Percentiles rank a stretch among this genome's conserved stretches.
These are phyloP conservation scores for Lysandra coridon DNA, from an alignment of 2,888 invertebrate genomes.

Conservation along the genomic window DNA sequence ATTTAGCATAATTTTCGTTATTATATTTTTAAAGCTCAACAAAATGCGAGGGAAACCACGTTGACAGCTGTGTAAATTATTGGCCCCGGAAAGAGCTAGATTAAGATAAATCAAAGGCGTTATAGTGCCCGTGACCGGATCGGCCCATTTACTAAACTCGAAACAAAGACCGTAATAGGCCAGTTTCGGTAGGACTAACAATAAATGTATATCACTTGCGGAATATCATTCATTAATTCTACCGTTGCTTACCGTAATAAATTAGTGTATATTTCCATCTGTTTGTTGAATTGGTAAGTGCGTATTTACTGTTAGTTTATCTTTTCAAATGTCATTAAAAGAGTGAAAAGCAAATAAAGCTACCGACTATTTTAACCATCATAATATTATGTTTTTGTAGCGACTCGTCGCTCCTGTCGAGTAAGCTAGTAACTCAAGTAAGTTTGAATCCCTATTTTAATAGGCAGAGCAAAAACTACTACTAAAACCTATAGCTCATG, in stretches of 20 bases:
- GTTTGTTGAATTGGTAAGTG: background rate
- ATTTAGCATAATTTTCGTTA: background rate
- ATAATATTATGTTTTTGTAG: no score
- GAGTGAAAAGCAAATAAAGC: no score
- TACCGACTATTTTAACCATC: no score
- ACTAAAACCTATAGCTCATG: no score
- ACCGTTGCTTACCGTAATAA: background rate
- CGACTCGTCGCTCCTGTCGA: no score
- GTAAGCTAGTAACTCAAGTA: no score
- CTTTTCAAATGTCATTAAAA: background rate
- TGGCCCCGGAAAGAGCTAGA: slow-evolving; percentile 12
- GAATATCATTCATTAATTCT: slow-evolving; percentile 21
- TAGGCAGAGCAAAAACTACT: no score
- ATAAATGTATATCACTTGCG: slow-evolving; percentile 21
- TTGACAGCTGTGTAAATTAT: slow-evolving; percentile 18
- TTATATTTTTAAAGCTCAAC: background rate
- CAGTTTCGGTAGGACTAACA: slow-evolving; percentile 24
- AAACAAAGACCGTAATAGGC: slow-evolving; percentile 27
- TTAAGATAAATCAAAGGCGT: slow-evolving; percentile 29
- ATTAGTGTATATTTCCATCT: background rate
- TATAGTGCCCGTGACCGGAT: slow-evolving; percentile 20
- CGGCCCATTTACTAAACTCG: slow-evolving; percentile 28
- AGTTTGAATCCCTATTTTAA: no score
- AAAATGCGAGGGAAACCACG: background rate
- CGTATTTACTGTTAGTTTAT: background rate